Evolutionary conservation across 2,113 vertebrate species (phyloP), one percentile per base, ranked within the genome.

Genomic region (Rhineura floridana): DNA sequence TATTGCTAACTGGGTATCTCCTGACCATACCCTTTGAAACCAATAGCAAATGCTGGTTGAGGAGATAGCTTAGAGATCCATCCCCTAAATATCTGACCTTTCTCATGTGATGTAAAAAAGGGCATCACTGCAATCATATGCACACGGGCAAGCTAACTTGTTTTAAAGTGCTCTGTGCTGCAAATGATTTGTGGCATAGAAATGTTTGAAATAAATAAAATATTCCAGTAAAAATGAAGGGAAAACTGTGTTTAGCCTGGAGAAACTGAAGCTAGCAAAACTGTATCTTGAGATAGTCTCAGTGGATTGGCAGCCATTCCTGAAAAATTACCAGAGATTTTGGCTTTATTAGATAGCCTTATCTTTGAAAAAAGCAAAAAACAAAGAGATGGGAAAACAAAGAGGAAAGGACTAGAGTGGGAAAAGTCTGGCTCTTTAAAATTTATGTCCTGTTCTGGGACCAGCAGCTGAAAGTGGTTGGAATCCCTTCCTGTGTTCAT

Each of bases 351-450:
- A 50, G 83, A 85, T 84, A 91, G 67, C 21, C 69, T 19, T 33
- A 87, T 90, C 87, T 80, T 55, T 73, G 76, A 15, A 10, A 77
- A 85, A 67, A 84, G 52, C 76, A 76, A 0, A 89, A 89, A 91
- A 48, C 81, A 93, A 85, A 76, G 48, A 85, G 42, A 30, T 79
- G 73, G 39, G 6, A 39, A 39, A 28, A n/a, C n/a, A n/a, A n/a
- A n/a, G n/a, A 59, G 15, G n/a, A 81, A 86, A 59, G 70, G 75
- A 39, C 39, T 44, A n/a, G 59, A 19, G 42, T 23, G 15, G 75
- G 25, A 21, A 36, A 76, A 78, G 63, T 69, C 44, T 91, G 79
- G 73, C 69, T 89, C 83, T 90, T 88, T 82, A 42, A 93, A 91
- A 70, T 50, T 90, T 90, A 94, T 90, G 87, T 52, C 82, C 84